A percentile compares a stretch with the other conserved stretches of the same genome.
phyloP scores from a whole-genome alignment of 1,140 invertebrate genomes.

The Sarcophaga bullata region DNA sequence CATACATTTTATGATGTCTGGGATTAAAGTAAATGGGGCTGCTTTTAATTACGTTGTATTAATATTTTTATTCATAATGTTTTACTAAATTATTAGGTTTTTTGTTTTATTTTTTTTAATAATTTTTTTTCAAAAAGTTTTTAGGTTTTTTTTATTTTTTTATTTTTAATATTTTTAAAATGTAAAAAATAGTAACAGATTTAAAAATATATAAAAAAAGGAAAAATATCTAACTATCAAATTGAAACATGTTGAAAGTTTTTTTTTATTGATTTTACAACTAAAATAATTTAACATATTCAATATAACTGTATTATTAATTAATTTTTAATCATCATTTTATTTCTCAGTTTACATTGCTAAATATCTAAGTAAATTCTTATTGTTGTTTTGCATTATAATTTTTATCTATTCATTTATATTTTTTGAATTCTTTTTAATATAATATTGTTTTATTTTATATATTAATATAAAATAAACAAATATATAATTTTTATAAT shows the following conservation, averaged over 20 bases:
- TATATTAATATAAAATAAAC: conserved; percentile 3
- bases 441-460: neutral
- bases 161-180: neutral
- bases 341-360: conserved; percentile 34
- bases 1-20: too few relatives aligned
- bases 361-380: conserved; percentile 13
- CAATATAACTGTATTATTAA: conserved; percentile 24
- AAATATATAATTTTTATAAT: conserved; percentile 4
- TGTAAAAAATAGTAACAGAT: neutral
- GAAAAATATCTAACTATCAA: too few relatives aligned
- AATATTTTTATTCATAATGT: neutral
- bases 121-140: neutral
- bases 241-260: neutral
- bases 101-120: neutral
- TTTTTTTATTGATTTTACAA: conserved; percentile 35
- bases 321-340: conserved; percentile 17
- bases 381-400: too few relatives aligned
- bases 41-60: neutral
- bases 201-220: neutral
- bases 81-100: neutral
- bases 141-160: neutral
- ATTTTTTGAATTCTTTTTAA: neutral
- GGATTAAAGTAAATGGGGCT: neutral
- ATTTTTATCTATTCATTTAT: neutral
- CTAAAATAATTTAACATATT: neutral